Conservation (phyloP, 2,113 vertebrate genomes). For the Nematolebias whitei region DNA sequence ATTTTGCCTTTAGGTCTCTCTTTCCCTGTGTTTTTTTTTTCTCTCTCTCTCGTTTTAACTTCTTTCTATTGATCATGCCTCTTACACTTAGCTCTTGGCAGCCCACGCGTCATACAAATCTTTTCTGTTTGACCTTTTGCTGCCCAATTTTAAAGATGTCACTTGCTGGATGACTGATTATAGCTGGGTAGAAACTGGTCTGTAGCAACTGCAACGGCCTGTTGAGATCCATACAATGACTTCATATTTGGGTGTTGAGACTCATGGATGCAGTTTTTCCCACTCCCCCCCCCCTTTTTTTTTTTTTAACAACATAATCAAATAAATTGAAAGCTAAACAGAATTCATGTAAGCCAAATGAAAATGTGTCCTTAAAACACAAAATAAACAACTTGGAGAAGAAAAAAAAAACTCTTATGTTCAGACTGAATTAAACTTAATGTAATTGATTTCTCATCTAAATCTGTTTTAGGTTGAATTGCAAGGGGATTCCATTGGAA, state of each 20-base stretch:
- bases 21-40: conserved; percentile 1
- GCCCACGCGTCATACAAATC: background rate
- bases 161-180: conserved; percentile 15
- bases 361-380: too few relatives aligned
- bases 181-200: background rate
- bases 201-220: background rate
- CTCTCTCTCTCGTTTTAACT: conserved; percentile 8
- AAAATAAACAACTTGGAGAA: too few relatives aligned
- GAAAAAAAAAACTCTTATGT: too few relatives aligned
- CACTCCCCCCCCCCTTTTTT: background rate
- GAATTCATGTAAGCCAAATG: too few relatives aligned
- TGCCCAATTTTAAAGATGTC: conserved; percentile 20
- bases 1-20: conserved; percentile 22
- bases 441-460: too few relatives aligned
- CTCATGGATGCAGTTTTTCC: background rate
- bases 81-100: background rate
- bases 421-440: too few relatives aligned
- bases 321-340: background rate
- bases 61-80: conserved; percentile 29
- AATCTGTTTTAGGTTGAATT: too few relatives aligned
- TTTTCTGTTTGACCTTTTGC: conserved; percentile 9
- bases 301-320: background rate
- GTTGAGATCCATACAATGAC: conserved; percentile 9
- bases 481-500: too few relatives aligned
- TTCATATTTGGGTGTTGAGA: conserved; percentile 6